Percentiles rank a stretch among this genome's conserved stretches.
Conservation (phyloP, 2,888 invertebrate genomes). For the Nomada lathburiana region DNA sequence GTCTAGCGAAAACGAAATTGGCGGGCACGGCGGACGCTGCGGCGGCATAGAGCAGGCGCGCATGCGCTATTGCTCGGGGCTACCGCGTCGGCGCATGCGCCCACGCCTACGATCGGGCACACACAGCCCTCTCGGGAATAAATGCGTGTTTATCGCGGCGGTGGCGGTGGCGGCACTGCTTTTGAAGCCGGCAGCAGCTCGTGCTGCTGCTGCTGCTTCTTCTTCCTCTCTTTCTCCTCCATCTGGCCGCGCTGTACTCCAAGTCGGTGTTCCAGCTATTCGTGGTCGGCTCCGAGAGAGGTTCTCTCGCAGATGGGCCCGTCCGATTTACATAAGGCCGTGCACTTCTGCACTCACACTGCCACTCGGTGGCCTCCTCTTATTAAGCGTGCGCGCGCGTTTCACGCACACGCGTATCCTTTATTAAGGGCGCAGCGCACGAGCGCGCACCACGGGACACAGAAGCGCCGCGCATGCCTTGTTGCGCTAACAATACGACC, state of each 20-base stretch:
- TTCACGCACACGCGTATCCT: constrained; percentile 74
- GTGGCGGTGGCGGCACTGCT: constrained; percentile 80
- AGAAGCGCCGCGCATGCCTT: constrained; percentile 83
- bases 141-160: constrained; percentile 82
- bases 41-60: constrained; percentile 47
- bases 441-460: constrained; percentile 75
- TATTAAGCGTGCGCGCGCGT: constrained; percentile 72
- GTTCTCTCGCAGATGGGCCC: constrained; percentile 70
- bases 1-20: constrained; percentile 1
- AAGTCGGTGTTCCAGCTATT: constrained; percentile 16
- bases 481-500: constrained; percentile 84
- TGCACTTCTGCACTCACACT: constrained; percentile 62
- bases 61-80: constrained; percentile 54
- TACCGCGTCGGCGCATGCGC: constrained; percentile 71
- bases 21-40: not conserved
- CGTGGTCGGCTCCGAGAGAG: constrained; percentile 28
- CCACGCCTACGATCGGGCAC: constrained; percentile 57
- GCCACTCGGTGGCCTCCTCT: constrained; percentile 64
- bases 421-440: constrained; percentile 77
- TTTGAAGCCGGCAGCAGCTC: constrained; percentile 76
- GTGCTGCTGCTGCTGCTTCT: constrained; percentile 57
- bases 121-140: constrained; percentile 71
- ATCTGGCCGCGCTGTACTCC: not conserved
- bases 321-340: constrained; percentile 76
- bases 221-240: constrained; percentile 17